These are phyloP conservation scores for Phrynosoma platyrhinos DNA, from an alignment of 2,113 vertebrate species.

Conservation along the genomic window DNA sequence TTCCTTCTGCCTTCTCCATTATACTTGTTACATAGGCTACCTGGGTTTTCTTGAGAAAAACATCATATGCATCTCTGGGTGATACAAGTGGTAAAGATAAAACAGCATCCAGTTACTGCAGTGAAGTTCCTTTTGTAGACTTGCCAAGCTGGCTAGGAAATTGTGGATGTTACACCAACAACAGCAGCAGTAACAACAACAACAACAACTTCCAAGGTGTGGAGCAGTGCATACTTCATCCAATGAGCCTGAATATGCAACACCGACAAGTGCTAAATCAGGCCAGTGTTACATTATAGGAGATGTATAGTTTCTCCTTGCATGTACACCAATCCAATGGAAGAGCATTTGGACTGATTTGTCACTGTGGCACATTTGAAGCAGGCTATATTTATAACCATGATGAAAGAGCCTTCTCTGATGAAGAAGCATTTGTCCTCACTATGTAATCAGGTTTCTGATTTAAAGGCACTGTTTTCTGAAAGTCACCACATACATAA, in stretches of 20 bases:
- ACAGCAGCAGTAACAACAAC: too few relatives aligned
- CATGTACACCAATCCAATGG: background rate
- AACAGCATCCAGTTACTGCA: too few relatives aligned
- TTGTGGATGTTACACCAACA: too few relatives aligned
- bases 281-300: background rate
- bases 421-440: background rate
- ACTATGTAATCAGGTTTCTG: background rate
- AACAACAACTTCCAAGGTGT: too few relatives aligned
- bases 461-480: background rate
- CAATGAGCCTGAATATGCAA: background rate
- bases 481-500: background rate
- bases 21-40: too few relatives aligned
- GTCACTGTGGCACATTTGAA: background rate
- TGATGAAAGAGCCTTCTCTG: background rate
- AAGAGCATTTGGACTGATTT: background rate
- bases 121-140: too few relatives aligned
- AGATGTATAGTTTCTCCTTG: background rate
- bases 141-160: too few relatives aligned
- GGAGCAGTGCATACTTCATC: background rate
- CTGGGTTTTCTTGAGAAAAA: too few relatives aligned
- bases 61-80: too few relatives aligned
- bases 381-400: background rate
- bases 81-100: too few relatives aligned
- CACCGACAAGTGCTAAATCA: background rate
- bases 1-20: too few relatives aligned